Conservation (phyloP, 2,797 vertebrate genomes). For the Cryptoblepharus egeriae region DNA sequence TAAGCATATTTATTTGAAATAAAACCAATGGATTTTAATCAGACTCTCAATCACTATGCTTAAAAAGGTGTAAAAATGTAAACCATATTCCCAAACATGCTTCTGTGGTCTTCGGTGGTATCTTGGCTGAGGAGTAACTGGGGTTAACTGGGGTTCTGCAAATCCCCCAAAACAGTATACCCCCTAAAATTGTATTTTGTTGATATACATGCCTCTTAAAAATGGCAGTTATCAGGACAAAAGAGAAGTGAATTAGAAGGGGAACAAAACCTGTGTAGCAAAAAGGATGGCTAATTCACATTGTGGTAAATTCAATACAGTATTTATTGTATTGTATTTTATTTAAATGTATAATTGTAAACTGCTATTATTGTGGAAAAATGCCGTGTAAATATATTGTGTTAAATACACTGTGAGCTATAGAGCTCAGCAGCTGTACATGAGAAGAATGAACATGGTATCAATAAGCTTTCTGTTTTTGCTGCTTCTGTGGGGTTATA, state of each 20-base stretch:
- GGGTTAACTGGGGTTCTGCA: too few species aligned
- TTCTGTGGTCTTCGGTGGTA: not conserved
- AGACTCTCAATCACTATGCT: not conserved
- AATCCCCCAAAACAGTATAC: slow-evolving; percentile 2
- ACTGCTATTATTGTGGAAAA: too few species aligned
- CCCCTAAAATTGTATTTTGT: too few species aligned
- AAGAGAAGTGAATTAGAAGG: not conserved
- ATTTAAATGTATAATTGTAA: too few species aligned
- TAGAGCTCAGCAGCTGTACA: not conserved
- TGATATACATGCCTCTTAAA: not conserved
- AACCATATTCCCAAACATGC: not conserved
- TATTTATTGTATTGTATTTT: too few species aligned
- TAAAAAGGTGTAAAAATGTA: not conserved
- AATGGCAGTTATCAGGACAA: not conserved
- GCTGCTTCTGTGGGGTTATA: not conserved
- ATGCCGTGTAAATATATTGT: not conserved
- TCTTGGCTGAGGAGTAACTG: not conserved
- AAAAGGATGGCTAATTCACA: not conserved
- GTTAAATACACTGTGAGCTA: not conserved
- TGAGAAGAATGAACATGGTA: not conserved
- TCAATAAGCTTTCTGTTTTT: not conserved
- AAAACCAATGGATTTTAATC: not conserved
- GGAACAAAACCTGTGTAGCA: not conserved
- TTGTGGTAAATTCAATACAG: not conserved
- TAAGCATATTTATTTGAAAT: not conserved